Base-by-base conservation (phyloP, 2,113 vertebrate species). In the Labrus mixtus region DNA sequence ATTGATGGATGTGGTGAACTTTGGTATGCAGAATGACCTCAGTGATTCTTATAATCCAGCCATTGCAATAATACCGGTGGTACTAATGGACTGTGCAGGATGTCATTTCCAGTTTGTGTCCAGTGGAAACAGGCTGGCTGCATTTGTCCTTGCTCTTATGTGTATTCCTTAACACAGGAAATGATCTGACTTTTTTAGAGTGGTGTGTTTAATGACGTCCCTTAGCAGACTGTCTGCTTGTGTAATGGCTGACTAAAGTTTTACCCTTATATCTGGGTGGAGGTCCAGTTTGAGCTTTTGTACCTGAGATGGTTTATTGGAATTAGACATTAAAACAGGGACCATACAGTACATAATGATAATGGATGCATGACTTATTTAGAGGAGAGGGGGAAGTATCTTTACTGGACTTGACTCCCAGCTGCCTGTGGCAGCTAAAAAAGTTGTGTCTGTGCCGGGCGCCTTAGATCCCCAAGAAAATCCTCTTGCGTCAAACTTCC, bases 401-500 rank as follows among this genome's bases (percentile, higher is more conserved):
- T 62, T 29, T 6, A 72, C 67, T 53, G 61, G 62, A 51, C 58
- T 74, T 6, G 53, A 65, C 62, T 77, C 20, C 69, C 62, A 64
- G 56, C 70, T 62, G 60, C 72, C 73, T 73, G 63, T 11, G 62
- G 74, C 83, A 65, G 85, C 79, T 83, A 58, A 73, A 78, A 78
- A 88, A 79, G 71, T 77, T 70, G 78, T 36, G 76, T 75, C 82
- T 87, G 73, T 61, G 76, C 60, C 78, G 13, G 17, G 43, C 7
- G 15, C 23, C 68, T 89, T 89, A 90, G 75, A 90, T 84, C 79
- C 84, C 79, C 71, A 70, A 86, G 79, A 87, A 90, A 86, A 76
- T 83, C 81, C 83, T 73, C 89, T 68, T 1, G 70, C 73, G 73
- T 82, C 83, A 86, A 88, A 80, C 81, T 79, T 86, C 78, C 83